Evolutionary conservation across 2,888 invertebrate species (phyloP).

Genomic region (Pachliopta kotzebuea): DNA sequence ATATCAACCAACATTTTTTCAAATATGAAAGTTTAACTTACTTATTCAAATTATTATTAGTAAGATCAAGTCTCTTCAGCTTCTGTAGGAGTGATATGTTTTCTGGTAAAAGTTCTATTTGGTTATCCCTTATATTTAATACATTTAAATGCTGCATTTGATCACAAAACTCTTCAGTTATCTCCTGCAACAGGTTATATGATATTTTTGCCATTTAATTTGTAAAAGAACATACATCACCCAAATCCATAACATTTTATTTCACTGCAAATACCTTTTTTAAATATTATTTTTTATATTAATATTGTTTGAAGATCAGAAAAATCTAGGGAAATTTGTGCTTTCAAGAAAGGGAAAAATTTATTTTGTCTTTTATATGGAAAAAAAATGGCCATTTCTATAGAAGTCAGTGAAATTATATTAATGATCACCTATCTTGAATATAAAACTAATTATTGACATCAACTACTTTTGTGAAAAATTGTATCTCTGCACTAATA

Average conservation of each 20-base stretch:
- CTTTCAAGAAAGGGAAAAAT: too few relatives aligned
- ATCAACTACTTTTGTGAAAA: background rate
- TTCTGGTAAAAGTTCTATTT: constrained; percentile 87
- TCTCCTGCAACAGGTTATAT: constrained; percentile 74
- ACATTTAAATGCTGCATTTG: constrained; percentile 86
- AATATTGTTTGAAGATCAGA: too few relatives aligned
- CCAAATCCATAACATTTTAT: too few relatives aligned
- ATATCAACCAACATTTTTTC: background rate
- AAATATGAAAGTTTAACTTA: constrained; percentile 40
- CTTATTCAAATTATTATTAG: constrained; percentile 87
- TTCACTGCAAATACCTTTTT: too few relatives aligned
- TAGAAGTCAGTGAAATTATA: too few relatives aligned
- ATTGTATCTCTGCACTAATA: background rate
- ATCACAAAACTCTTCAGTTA: constrained; percentile 86
- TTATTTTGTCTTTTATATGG: too few relatives aligned
- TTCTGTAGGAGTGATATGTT: constrained; percentile 88
- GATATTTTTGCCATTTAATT: background rate
- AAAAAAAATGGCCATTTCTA: too few relatives aligned
- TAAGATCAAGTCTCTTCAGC: constrained; percentile 90
- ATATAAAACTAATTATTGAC: too few relatives aligned
- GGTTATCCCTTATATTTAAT: constrained; percentile 91
- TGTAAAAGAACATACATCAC: background rate
- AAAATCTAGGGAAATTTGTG: too few relatives aligned
- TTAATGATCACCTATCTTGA: too few relatives aligned
- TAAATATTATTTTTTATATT: too few relatives aligned